Evolutionary conservation across 1,140 invertebrate species (phyloP).

Genomic region (Portunus trituberculatus): DNA sequence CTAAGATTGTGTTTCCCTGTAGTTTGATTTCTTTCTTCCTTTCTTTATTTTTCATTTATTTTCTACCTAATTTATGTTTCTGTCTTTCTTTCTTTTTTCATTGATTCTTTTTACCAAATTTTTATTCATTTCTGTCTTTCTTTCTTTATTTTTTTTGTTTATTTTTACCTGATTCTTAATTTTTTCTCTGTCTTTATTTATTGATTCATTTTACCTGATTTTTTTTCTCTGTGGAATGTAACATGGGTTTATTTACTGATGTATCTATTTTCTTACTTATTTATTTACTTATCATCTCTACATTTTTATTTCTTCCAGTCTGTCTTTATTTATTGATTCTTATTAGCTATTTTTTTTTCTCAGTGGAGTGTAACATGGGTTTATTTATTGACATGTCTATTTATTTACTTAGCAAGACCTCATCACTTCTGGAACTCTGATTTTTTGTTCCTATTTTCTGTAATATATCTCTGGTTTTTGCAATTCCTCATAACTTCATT

Average conservation of each 20-base stretch:
- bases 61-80: too few relatives aligned
- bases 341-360: background rate
- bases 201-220: background rate
- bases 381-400: conserved; percentile 29
- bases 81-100: background rate
- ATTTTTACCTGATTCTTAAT: background rate
- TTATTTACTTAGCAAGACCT: background rate
- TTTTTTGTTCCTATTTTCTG: too few relatives aligned
- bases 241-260: background rate
- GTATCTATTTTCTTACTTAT: background rate
- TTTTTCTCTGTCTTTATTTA: background rate
- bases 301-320: background rate
- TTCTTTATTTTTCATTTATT: too few relatives aligned
- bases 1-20: too few relatives aligned
- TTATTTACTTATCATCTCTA: background rate
- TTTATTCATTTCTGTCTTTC: background rate
- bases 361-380: too few relatives aligned
- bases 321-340: background rate
- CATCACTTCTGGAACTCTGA: too few relatives aligned
- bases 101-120: background rate
- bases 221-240: too few relatives aligned
- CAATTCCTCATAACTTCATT: too few relatives aligned
- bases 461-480: too few relatives aligned
- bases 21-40: too few relatives aligned
- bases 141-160: background rate